Evolutionary conservation across 2,888 invertebrate genomes (phyloP).

Genomic region (Drosophila meridionalis): DNA sequence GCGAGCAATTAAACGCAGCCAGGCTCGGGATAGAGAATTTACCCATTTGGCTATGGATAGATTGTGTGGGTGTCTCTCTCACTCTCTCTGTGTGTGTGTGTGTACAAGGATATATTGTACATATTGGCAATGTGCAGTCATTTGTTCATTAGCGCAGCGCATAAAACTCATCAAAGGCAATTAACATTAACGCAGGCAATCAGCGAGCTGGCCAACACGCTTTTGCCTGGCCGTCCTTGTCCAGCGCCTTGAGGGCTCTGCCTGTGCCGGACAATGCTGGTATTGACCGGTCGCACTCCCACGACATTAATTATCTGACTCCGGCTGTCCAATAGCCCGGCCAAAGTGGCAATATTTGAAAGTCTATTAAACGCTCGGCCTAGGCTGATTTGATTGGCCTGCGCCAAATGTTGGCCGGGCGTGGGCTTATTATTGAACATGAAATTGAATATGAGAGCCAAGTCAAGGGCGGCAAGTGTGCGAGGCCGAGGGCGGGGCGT

Average conservation of each 20-base stretch:
- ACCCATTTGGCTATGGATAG: conserved; percentile 14
- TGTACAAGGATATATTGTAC: conserved; percentile 46
- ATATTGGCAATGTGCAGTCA: conserved; percentile 74
- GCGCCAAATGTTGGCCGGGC: conserved; percentile 39
- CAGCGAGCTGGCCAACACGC: conserved; percentile 48
- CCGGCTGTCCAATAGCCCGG: conserved; percentile 37
- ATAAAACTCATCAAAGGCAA: conserved; percentile 81
- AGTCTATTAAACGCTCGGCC: conserved; percentile 70
- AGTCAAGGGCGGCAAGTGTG: too few relatives aligned
- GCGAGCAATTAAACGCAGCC: conserved; percentile 59
- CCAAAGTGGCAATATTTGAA: conserved; percentile 78
- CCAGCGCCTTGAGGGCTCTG: conserved; percentile 50
- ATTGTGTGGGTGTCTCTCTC: conserved; percentile 18
- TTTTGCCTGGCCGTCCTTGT: conserved; percentile 31
- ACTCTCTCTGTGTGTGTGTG: conserved; percentile 15
- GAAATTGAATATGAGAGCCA: conserved; percentile 68
- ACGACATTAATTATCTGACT: conserved; percentile 74
- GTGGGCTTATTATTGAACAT: conserved; percentile 71
- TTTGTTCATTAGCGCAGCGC: conserved; percentile 78
- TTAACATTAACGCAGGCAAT: conserved; percentile 80
- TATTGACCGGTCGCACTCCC: conserved; percentile 47
- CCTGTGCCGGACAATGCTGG: background rate
- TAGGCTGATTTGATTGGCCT: conserved; percentile 56
- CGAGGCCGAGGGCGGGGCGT: background rate
- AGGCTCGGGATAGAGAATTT: conserved; percentile 1